These are phyloP conservation scores for Lydus trimaculatus DNA, from an alignment of 2,888 invertebrate genomes.

Conservation along the genomic window DNA sequence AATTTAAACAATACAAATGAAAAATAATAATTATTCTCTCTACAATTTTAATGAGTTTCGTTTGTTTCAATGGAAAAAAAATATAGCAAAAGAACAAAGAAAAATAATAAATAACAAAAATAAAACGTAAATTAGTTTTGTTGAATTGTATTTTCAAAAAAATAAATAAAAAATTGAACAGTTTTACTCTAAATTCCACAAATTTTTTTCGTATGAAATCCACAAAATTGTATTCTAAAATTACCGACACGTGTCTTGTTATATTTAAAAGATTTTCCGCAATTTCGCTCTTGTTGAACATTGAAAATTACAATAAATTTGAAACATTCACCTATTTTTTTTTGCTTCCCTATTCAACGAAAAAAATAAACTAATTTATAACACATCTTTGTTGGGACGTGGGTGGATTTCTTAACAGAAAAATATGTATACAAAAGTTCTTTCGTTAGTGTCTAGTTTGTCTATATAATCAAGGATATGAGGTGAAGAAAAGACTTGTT, in stretches of 20 bases:
- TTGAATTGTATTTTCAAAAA: not conserved
- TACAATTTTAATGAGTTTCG: slow-evolving; percentile 4
- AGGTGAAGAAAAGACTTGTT: slow-evolving; percentile 24
- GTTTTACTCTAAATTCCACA: not conserved
- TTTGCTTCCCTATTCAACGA: not conserved
- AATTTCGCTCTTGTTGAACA: not conserved
- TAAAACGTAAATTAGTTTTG: not conserved
- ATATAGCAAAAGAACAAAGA: not conserved
- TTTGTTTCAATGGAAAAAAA: not conserved
- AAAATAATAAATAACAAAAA: not conserved
- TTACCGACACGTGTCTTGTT: not conserved
- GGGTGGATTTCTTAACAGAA: not conserved
- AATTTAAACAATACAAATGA: not conserved
- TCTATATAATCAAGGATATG: slow-evolving; percentile 18
- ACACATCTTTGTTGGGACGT: not conserved
- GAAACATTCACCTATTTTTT: not conserved
- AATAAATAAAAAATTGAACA: not conserved
- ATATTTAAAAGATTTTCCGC: not conserved
- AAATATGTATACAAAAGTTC: slow-evolving; percentile 8
- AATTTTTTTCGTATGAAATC: not conserved
- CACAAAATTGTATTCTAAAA: not conserved
- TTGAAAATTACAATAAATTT: not conserved
- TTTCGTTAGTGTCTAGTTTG: slow-evolving; percentile 9
- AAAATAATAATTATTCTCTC: not conserved
- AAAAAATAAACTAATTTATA: not conserved